Evolutionary conservation across 2,888 invertebrate genomes (phyloP).

Genomic region (Trisateles emortualis): DNA sequence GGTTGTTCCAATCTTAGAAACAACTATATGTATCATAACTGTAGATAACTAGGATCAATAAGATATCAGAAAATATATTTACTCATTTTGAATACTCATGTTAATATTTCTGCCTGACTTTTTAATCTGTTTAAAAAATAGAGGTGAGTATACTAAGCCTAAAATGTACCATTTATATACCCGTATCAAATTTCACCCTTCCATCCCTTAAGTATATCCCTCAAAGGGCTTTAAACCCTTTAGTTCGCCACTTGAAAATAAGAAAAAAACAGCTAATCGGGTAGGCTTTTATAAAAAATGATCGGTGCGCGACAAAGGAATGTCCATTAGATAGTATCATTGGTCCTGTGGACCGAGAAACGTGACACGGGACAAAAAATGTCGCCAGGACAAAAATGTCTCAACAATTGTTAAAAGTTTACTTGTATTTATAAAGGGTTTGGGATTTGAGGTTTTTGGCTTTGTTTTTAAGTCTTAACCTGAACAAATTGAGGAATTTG

Average conservation of each 20-base stretch:
- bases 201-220: not conserved
- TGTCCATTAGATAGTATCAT: conserved; percentile 66
- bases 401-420: not conserved
- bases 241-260: conserved; percentile 20
- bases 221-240: conserved; percentile 13
- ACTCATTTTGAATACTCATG: too few species aligned
- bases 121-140: too few species aligned
- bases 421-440: not conserved
- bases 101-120: too few species aligned
- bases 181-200: conserved; percentile 2
- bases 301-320: conserved; percentile 47
- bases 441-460: too few species aligned
- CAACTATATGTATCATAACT: too few species aligned
- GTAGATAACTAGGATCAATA: too few species aligned
- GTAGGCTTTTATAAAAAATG: conserved; percentile 49
- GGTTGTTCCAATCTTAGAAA: too few species aligned
- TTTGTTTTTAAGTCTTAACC: too few species aligned
- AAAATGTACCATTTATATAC: not conserved
- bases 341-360: conserved; percentile 34
- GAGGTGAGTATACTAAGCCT: too few species aligned
- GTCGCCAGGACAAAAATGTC: conserved; percentile 16
- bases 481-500: too few species aligned
- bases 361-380: conserved; percentile 52
- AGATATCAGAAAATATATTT: too few species aligned
- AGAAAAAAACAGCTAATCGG: conserved; percentile 29